Conservation (phyloP, 1,140 invertebrate genomes). For the Sogatella furcifera region DNA sequence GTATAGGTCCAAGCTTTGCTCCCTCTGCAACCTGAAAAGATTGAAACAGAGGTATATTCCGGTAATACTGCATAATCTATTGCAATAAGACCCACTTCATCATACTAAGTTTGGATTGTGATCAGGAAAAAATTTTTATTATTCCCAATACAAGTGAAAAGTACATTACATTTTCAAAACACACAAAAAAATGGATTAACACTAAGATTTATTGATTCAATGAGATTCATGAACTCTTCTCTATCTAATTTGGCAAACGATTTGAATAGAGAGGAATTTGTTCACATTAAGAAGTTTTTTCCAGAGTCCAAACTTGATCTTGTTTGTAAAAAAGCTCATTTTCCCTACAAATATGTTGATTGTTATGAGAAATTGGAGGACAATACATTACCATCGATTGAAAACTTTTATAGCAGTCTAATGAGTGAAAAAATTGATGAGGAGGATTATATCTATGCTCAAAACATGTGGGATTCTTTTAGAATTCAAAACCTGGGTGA, state of each 20-base stretch:
- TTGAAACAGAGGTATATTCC: neutral
- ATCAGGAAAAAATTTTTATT: neutral
- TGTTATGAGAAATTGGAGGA: conserved; percentile 27
- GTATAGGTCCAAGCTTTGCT: neutral
- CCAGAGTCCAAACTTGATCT: conserved; percentile 15
- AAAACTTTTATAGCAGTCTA: conserved; percentile 27
- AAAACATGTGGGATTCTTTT: conserved; percentile 35
- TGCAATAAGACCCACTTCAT: conserved; percentile 12
- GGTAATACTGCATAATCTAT: conserved; percentile 4
- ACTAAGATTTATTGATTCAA: conserved; percentile 10
- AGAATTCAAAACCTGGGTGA: conserved; percentile 24
- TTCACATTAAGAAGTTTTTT: conserved; percentile 5
- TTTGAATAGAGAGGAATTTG: conserved; percentile 1
- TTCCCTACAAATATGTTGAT: conserved; percentile 28
- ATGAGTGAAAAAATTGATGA: conserved; percentile 22
- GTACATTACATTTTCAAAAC: conserved; percentile 8
- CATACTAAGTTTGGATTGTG: conserved; percentile 6
- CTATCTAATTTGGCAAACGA: conserved; percentile 5
- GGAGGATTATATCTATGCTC: conserved; percentile 33
- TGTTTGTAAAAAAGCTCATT: conserved; percentile 25
- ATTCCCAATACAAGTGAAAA: conserved; percentile 11
- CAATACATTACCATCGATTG: conserved; percentile 26
- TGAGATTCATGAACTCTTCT: conserved; percentile 2
- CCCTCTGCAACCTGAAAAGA: conserved; percentile 6
- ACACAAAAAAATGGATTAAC: neutral